Evolutionary conservation across 1,140 invertebrate genomes (phyloP).

Genomic region (Papilio polyxenes): DNA sequence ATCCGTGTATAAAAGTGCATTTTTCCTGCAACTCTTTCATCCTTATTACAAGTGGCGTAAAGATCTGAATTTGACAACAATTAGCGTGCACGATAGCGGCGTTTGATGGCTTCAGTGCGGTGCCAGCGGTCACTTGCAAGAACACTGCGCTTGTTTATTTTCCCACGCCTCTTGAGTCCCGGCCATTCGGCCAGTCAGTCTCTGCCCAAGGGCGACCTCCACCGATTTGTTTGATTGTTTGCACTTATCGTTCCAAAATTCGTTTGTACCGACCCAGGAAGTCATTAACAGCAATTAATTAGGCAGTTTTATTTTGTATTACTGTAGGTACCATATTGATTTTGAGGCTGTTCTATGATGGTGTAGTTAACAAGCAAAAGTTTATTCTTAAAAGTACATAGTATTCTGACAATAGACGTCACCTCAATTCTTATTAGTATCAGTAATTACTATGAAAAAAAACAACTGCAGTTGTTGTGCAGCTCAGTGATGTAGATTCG

Average conservation of each 20-base stretch:
- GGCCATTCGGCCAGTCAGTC: conserved; percentile 44
- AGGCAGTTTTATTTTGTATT: not conserved
- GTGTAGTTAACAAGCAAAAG: too few relatives aligned
- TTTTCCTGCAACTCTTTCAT: conserved; percentile 24
- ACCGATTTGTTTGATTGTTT: conserved; percentile 35
- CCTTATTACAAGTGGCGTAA: conserved; percentile 12
- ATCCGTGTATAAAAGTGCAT: not conserved
- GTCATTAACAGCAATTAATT: conserved; percentile 6
- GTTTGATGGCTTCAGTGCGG: conserved; percentile 49
- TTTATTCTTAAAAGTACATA: not conserved
- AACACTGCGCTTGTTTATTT: conserved; percentile 63
- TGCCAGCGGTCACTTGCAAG: conserved; percentile 66
- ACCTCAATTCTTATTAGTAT: too few relatives aligned
- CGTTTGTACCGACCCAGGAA: conserved; percentile 2
- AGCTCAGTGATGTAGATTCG: not conserved
- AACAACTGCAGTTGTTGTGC: too few relatives aligned
- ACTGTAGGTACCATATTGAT: not conserved
- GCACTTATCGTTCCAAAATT: conserved; percentile 20
- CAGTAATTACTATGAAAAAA: too few relatives aligned
- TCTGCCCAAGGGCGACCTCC: conserved; percentile 42
- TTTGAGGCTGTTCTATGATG: not conserved
- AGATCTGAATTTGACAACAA: conserved; percentile 6
- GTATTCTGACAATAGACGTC: too few relatives aligned
- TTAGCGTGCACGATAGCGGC: conserved; percentile 15
- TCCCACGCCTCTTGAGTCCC: conserved; percentile 66